phyloP scores from a whole-genome alignment of 37 sponge, comb jelly and placozoan species.

The Eunapius fragilis region DNA sequence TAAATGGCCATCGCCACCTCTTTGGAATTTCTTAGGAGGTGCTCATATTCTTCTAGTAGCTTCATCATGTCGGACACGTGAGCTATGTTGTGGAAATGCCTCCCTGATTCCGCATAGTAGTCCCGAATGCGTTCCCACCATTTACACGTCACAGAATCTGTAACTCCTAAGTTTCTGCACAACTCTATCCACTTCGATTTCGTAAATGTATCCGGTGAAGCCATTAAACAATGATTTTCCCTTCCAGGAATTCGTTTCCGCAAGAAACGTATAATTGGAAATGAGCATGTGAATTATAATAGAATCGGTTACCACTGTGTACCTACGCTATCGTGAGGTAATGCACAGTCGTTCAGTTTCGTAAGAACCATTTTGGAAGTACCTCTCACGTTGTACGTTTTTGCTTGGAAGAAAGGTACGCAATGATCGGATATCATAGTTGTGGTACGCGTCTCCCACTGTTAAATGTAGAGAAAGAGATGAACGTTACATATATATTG shows the following conservation, averaged over 20 bases:
- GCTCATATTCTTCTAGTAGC: neutral
- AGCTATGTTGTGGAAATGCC: slow-evolving; percentile 40
- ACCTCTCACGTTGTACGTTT: neutral
- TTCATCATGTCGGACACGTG: slow-evolving; percentile 34
- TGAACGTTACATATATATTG: too few species aligned
- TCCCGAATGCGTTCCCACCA: slow-evolving; percentile 22
- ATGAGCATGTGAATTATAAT: neutral
- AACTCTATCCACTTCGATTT: neutral
- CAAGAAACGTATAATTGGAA: neutral
- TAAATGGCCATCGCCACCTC: slow-evolving; percentile 24
- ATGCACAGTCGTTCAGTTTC: neutral
- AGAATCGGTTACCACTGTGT: neutral
- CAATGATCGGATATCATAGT: neutral
- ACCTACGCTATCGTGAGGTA: neutral
- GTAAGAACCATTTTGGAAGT: neutral
- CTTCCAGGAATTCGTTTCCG: neutral
- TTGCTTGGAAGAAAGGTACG: neutral
- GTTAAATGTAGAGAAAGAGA: too few species aligned
- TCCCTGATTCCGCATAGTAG: neutral
- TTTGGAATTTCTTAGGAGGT: neutral
- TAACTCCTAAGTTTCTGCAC: neutral
- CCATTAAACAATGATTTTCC: neutral
- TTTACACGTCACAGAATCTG: neutral
- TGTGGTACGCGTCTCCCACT: too few species aligned
- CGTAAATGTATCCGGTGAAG: neutral